Conservation (phyloP, 2,888 invertebrate species). For the Papilio demoleus region DNA sequence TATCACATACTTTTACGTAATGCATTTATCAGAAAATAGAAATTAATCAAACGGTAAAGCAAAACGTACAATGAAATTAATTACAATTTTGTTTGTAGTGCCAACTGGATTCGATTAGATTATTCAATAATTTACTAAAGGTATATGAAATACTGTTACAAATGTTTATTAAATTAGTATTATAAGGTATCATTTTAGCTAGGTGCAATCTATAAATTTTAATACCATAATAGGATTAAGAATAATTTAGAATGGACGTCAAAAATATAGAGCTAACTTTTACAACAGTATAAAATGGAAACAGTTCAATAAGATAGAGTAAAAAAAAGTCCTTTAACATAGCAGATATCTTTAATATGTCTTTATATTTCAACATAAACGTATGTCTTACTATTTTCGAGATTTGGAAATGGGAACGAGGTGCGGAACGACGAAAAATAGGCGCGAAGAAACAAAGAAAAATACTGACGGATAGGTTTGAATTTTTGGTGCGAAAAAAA, state of each 20-base stretch:
- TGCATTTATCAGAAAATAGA: neutral
- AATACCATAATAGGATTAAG: too few relatives aligned
- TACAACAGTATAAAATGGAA: too few relatives aligned
- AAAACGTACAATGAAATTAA: slow-evolving; percentile 7
- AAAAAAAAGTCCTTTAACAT: neutral
- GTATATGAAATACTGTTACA: neutral
- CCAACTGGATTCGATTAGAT: neutral
- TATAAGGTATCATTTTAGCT: neutral
- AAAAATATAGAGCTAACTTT: too few relatives aligned
- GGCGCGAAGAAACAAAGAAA: slow-evolving; percentile 14
- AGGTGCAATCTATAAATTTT: neutral
- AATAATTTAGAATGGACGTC: too few relatives aligned
- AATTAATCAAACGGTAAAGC: neutral
- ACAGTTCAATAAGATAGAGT: too few relatives aligned
- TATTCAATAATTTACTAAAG: slow-evolving; percentile 4
- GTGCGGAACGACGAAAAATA: slow-evolving; percentile 26
- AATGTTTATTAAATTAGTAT: neutral
- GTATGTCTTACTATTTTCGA: slow-evolving; percentile 16
- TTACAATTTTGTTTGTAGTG: neutral
- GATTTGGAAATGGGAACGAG: slow-evolving; percentile 14
- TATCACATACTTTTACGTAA: neutral
- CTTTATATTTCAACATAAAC: slow-evolving; percentile 12
- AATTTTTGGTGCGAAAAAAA: slow-evolving; percentile 6
- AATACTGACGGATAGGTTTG: slow-evolving; percentile 9
- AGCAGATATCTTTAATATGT: neutral